Base-by-base conservation (phyloP, 1,140 invertebrate genomes). In the Trachymyrmex cornetzi region DNA sequence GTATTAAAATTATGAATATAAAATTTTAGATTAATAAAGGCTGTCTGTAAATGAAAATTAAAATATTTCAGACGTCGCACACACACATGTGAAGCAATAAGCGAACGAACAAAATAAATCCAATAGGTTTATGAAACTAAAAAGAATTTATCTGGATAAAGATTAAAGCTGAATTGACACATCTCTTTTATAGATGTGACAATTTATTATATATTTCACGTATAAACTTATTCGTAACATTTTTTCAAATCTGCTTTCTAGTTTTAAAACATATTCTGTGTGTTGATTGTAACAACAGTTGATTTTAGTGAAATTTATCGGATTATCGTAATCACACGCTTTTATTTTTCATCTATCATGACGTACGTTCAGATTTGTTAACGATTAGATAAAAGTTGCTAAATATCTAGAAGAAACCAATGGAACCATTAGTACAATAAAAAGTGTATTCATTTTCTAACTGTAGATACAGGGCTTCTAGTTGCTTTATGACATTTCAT, bases 161-260 rank as follows among this genome's bases (percentile, higher is more conserved):
- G 77, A n/a, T 80, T 69, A 80, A 80, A 80, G 48, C 24, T 80
- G 59, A 53, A 79, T 66, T 30, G 44, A 67, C 27, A 80, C 19
- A 79, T 75, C 63, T 79, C 38, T 24, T 80, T 67, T 67, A 22
- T 67, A n/a, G 44, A 64, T 24, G 14, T 27, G 48, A 6, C 77
- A 80, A 80, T 80, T 80, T 67, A 80, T 80, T 14, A 22, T 44
- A 6, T 55, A 67, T 80, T 53, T 38, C 48, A 44, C 27, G 19
- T 34, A 19, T 34, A 34, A 55, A 30, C 9, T 53, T 67, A 38
- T 55, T 80, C 19, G 77, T 59, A 34, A 67, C 19, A 67, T 55
- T 50, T 67, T 55, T 53, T 44, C 19, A 22, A 12, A 66, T 66
- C n/a, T 34, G 7, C 19, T 67, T 38, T 53, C 11, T 64, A 5